Evolutionary conservation across 2,888 invertebrate genomes (phyloP).

Genomic region (Unio delphinus): DNA sequence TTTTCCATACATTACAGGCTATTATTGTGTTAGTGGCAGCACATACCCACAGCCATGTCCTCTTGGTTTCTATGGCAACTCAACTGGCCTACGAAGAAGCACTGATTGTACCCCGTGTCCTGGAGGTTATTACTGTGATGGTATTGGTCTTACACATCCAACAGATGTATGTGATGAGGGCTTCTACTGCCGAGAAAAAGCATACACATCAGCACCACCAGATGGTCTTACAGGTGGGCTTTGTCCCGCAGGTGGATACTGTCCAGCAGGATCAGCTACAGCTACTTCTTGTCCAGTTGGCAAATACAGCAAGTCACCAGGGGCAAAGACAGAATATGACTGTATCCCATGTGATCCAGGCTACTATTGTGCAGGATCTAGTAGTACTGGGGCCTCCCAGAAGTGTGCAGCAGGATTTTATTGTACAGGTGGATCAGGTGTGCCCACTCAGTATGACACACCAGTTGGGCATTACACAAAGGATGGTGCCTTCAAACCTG

Average conservation of each 20-base stretch:
- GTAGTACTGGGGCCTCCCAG: constrained; percentile 57
- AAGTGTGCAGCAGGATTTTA: constrained; percentile 66
- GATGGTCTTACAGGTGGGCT: constrained; percentile 68
- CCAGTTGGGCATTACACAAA: constrained; percentile 62
- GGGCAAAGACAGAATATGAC: constrained; percentile 64
- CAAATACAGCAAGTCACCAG: constrained; percentile 62
- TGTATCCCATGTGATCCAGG: constrained; percentile 70
- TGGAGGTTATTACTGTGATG: constrained; percentile 69
- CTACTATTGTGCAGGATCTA: constrained; percentile 65
- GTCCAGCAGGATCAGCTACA: constrained; percentile 63
- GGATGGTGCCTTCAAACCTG: constrained; percentile 64
- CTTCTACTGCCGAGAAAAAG: constrained; percentile 66
- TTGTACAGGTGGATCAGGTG: constrained; percentile 65
- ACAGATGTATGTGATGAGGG: constrained; percentile 65
- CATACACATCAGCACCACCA: constrained; percentile 69
- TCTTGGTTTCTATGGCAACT: constrained; percentile 68
- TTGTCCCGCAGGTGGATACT: constrained; percentile 68
- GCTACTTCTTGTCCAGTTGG: constrained; percentile 62
- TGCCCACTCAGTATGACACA: constrained; percentile 61
- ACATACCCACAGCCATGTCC: constrained; percentile 65
- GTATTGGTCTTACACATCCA: constrained; percentile 64
- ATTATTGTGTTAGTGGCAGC: constrained; percentile 67
- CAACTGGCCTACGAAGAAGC: constrained; percentile 55
- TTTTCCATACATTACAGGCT: constrained; percentile 40
- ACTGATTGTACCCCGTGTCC: constrained; percentile 70